Conservation (phyloP, 2,797 vertebrate species). For the Danio choprae region DNA sequence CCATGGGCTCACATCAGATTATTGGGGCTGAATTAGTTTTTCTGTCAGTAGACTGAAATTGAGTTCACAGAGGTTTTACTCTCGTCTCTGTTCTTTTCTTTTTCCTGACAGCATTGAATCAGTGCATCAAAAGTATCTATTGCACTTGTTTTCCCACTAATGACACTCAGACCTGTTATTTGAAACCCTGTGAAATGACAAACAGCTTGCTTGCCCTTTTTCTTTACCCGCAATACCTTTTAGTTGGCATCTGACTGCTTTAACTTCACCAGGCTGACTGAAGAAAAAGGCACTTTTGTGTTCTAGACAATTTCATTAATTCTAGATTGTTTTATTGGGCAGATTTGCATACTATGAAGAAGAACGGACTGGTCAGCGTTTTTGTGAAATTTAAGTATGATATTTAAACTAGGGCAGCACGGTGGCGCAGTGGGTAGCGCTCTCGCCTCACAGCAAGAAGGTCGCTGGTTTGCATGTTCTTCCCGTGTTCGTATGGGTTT, state of each 20-base stretch:
- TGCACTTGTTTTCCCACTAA: neutral
- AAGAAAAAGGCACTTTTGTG: too few species aligned
- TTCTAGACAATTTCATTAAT: neutral
- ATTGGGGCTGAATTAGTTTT: neutral
- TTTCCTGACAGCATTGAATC: conserved; percentile 15
- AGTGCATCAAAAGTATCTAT: conserved; percentile 11
- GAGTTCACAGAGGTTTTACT: conserved; percentile 8
- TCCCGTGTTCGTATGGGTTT: too few species aligned
- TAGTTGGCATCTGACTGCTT: neutral
- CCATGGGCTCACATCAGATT: too few species aligned
- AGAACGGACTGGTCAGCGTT: too few species aligned
- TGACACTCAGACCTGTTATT: neutral
- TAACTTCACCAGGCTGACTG: neutral
- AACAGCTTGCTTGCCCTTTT: neutral
- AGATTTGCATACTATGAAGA: neutral
- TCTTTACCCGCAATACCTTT: neutral
- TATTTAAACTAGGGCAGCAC: too few species aligned
- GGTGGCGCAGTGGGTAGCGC: too few species aligned
- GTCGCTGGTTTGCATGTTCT: too few species aligned
- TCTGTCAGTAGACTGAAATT: neutral
- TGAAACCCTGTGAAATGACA: neutral
- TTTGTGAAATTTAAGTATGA: too few species aligned
- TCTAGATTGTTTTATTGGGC: neutral
- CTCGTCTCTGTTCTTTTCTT: conserved; percentile 1
- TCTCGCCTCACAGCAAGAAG: too few species aligned